Evolutionary conservation across 2,888 invertebrate species (phyloP).

Genomic region (Mimas tiliae): DNA sequence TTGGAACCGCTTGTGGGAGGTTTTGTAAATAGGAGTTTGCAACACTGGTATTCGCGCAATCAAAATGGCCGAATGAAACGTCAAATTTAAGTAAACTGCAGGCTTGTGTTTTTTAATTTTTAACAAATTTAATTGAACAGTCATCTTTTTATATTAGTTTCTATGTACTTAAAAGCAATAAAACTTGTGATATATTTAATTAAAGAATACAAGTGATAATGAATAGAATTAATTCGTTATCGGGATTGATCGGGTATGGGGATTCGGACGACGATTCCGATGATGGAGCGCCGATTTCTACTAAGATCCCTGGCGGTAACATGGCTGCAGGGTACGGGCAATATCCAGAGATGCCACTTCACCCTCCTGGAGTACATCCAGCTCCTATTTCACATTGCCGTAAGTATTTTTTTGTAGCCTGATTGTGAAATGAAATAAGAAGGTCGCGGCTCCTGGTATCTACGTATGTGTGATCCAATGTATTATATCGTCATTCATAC

Average conservation of each 20-base stretch:
- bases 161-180: constrained; percentile 7
- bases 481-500: no score
- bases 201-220: constrained; percentile 41
- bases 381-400: constrained; percentile 75
- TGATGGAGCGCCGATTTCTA: constrained; percentile 37
- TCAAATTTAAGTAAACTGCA: neutral
- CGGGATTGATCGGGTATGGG: constrained; percentile 70
- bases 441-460: neutral
- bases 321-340: neutral
- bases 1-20: no score
- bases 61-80: constrained; percentile 14
- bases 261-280: constrained; percentile 77
- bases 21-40: neutral
- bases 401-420: constrained; percentile 49
- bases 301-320: neutral
- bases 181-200: neutral
- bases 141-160: neutral
- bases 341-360: constrained; percentile 25
- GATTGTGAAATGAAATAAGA: neutral
- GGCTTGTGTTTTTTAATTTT: constrained; percentile 5
- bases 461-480: no score
- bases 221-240: constrained; percentile 73
- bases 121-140: neutral
- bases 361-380: constrained; percentile 63
- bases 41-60: constrained; percentile 2